A percentile compares a stretch with the other conserved stretches of the same genome.
phyloP scores from a whole-genome alignment of 2,888 invertebrate genomes.

The Melanargia galathea region DNA sequence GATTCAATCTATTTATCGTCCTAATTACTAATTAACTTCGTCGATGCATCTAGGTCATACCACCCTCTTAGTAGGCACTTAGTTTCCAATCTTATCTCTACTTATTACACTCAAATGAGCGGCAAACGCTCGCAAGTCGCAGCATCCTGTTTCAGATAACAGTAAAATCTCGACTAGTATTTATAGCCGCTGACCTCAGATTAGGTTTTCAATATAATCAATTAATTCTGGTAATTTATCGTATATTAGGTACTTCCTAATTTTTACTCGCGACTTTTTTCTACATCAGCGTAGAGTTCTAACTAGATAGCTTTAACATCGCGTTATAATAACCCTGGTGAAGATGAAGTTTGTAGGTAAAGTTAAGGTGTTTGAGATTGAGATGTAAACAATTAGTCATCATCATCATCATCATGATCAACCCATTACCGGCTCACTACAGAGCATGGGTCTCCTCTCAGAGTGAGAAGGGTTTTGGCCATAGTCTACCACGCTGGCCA shows the following conservation, averaged over 20 bases:
- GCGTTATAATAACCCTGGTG: too few relatives aligned
- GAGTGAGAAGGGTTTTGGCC: too few relatives aligned
- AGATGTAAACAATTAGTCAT: too few relatives aligned
- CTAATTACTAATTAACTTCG: neutral
- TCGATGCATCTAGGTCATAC: constrained; percentile 1
- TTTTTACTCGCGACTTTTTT: neutral
- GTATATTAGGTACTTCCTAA: neutral
- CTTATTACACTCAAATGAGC: constrained; percentile 1
- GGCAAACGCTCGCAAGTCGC: neutral
- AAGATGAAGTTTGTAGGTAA: too few relatives aligned
- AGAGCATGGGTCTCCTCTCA: too few relatives aligned
- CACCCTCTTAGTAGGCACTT: neutral
- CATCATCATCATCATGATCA: too few relatives aligned
- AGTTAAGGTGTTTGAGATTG: too few relatives aligned
- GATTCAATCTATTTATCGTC: neutral
- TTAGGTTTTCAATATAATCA: neutral
- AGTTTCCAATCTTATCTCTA: neutral
- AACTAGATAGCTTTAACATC: neutral
- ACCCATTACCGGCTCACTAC: too few relatives aligned
- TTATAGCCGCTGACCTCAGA: neutral
- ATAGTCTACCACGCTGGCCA: too few relatives aligned
- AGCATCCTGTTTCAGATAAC: constrained; percentile 7
- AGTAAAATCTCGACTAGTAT: neutral
- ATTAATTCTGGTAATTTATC: neutral
- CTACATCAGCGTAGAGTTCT: neutral